A percentile compares a stretch with the other conserved stretches of the same genome.
Evolutionary conservation across 2,888 invertebrate species (phyloP).

Genomic region (Nesidiocoris tenuis): DNA sequence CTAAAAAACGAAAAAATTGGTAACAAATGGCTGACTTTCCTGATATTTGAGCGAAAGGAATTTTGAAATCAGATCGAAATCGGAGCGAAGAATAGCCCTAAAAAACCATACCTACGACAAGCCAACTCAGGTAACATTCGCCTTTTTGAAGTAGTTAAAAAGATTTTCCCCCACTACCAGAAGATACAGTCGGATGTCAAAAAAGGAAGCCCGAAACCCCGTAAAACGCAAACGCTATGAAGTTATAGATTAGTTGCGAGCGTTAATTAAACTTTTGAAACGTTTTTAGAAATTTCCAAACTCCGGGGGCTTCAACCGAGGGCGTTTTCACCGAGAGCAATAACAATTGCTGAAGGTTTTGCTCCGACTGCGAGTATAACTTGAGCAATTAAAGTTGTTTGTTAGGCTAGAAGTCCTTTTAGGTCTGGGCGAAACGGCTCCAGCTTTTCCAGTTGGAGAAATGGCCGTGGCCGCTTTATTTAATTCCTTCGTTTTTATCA

Average conservation of each 20-base stretch:
- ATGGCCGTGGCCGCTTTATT: slow-evolving; percentile 42
- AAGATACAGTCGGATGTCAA: no score
- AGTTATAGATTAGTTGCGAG: slow-evolving; percentile 47
- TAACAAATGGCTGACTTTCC: no score
- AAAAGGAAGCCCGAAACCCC: not conserved
- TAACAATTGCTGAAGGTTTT: slow-evolving; percentile 45
- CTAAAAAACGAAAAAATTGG: no score
- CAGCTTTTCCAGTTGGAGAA: not conserved
- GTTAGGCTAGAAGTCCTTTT: slow-evolving; percentile 27
- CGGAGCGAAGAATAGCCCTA: no score
- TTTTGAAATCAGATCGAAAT: no score
- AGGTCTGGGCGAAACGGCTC: not conserved
- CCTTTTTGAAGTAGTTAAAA: no score
- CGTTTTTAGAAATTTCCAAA: slow-evolving; percentile 36
- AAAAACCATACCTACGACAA: no score
- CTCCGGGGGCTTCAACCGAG: not conserved
- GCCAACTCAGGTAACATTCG: no score
- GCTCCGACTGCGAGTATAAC: slow-evolving; percentile 41
- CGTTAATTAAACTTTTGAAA: slow-evolving; percentile 47
- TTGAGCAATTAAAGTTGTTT: slow-evolving; percentile 49
- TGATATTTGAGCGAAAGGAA: no score
- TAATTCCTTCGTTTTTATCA: slow-evolving; percentile 48
- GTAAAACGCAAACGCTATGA: slow-evolving; percentile 26
- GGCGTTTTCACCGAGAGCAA: slow-evolving; percentile 30
- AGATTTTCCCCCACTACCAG: no score